Evolutionary conservation across 2,797 vertebrate genomes (phyloP), one percentile per base, ranked within the genome.

Genomic region (Neostethus bicornis): DNA sequence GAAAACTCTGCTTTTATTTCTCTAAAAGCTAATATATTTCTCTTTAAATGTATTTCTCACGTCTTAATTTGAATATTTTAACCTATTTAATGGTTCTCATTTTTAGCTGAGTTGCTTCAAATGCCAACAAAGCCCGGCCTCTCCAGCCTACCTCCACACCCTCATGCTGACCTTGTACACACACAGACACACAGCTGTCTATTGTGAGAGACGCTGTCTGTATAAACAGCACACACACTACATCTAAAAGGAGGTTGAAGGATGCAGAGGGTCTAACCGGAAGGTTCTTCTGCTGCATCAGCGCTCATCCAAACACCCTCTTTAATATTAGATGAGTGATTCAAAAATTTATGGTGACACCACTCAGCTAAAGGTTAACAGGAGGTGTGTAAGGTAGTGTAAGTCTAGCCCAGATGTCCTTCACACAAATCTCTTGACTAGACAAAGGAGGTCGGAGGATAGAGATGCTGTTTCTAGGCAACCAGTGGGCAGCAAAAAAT

Each of bases 381-480:
- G 46, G 66, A 65, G 63, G 28, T 11, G 38, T 7, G 5, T 23
- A 0, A 14, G 25, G 19, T 26, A 31, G 29, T 10, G 63, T 16
- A 50, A 42, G 44, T 49, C 73, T 49, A 50, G 37, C 51, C 65
- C 21, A 41, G 53, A 38, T 41, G 62, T 77, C 77, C 80, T 80
- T 80, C 63, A 70, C 51, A 58, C 75, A 71, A 35, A 23, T 41
- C 60, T 83, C 55, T n/a, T 51, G 59, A 67, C 62, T 43, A 53
- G 55, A 58, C 39, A 28, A 57, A 70, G 76, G 65, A 64, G 65
- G 79, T 51, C 59, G 70, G 70, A 69, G 73, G 64, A 84, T 58
- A 78, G 77, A 80, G 84, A 75, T 75, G 76, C 77, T 84, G 91
- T 92, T 92, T 46, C 90, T 81, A 89, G 85, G 90, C 91, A 92